These are phyloP conservation scores for Platyura marginata DNA, from an alignment of 1,140 invertebrate genomes.

Conservation along the genomic window DNA sequence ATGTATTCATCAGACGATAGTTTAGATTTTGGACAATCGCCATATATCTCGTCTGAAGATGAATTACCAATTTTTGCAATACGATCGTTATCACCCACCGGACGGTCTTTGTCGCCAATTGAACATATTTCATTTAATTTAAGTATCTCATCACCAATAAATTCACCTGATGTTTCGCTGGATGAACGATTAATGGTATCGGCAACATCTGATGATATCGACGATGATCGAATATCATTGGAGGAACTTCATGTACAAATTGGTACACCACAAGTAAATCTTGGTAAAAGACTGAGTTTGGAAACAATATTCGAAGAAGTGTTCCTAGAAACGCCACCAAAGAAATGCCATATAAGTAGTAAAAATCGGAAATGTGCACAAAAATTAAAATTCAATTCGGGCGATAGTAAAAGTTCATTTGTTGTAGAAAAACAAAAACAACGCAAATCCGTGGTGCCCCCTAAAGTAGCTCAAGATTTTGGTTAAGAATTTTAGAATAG, in stretches of 20 bases:
- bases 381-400: no score
- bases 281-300: slow-evolving; percentile 7
- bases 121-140: slow-evolving; percentile 5
- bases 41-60: no score
- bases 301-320: slow-evolving; percentile 22
- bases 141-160: background rate
- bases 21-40: no score
- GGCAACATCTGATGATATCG: background rate
- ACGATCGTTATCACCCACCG: slow-evolving; percentile 15
- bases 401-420: no score
- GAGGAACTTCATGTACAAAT: slow-evolving; percentile 11
- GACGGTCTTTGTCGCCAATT: slow-evolving; percentile 19
- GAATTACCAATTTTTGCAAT: slow-evolving; percentile 20
- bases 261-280: slow-evolving; percentile 10
- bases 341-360: no score
- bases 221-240: background rate
- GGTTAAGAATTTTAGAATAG: no score
- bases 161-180: background rate
- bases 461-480: no score
- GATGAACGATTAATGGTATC: background rate
- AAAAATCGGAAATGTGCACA: no score
- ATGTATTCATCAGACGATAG: no score
- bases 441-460: no score
- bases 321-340: slow-evolving; percentile 17
- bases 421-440: no score